Evolutionary conservation across 2,113 vertebrate genomes (phyloP).

Genomic region (Girardinichthys multiradiatus): DNA sequence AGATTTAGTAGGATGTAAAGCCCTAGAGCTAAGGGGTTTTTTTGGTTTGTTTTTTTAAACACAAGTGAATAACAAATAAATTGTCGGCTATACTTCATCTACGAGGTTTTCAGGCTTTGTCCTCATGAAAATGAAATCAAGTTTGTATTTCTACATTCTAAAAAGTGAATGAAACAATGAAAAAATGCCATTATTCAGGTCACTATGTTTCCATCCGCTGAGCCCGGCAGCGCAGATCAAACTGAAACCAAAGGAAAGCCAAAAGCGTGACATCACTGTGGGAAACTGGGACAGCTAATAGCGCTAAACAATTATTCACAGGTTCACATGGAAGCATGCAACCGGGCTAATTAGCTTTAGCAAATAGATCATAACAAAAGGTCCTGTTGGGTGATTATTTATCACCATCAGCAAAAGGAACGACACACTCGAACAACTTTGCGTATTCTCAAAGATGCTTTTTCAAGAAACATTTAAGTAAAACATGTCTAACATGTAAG

Average conservation of each 20-base stretch:
- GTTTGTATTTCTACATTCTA: no score
- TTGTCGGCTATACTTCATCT: no score
- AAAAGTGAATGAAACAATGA: background rate
- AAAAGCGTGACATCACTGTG: conserved; percentile 45
- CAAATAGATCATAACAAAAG: background rate
- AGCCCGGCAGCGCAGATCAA: conserved; percentile 29
- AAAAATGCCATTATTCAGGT: conserved; percentile 10
- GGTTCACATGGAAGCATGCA: conserved; percentile 32
- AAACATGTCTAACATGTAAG: conserved; percentile 4
- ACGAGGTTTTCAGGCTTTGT: no score
- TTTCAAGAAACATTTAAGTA: conserved; percentile 2
- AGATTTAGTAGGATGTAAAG: background rate
- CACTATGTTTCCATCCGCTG: conserved; percentile 3
- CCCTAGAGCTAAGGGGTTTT: no score
- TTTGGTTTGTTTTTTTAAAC: no score
- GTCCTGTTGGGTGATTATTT: background rate
- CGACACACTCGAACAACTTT: background rate
- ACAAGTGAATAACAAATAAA: no score
- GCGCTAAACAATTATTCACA: conserved; percentile 23
- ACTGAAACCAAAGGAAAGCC: conserved; percentile 46
- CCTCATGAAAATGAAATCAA: background rate
- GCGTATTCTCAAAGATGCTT: background rate
- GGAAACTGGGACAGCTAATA: conserved; percentile 49
- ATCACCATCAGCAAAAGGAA: background rate
- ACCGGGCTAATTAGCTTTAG: background rate